A percentile compares a stretch with the other conserved stretches of the same genome.
phyloP scores from a whole-genome alignment of 1,140 invertebrate species.

The Heliconius himera region DNA sequence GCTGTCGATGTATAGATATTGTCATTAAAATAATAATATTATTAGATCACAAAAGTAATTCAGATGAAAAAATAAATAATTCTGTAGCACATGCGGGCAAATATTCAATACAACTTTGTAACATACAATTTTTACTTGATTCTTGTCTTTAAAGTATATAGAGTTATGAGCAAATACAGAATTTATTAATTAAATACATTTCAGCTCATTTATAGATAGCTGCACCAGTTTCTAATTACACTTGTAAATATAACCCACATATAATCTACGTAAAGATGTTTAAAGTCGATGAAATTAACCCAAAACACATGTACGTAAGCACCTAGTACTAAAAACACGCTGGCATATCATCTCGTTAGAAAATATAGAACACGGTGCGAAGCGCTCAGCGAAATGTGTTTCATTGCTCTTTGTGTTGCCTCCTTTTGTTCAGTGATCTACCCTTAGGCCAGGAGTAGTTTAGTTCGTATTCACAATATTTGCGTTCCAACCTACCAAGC shows the following conservation, averaged over 20 bases:
- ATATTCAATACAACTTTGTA: too few species aligned
- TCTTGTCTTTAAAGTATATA: neutral
- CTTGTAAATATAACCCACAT: neutral
- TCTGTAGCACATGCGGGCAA: too few species aligned
- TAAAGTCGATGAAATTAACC: slow-evolving; percentile 20
- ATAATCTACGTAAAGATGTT: neutral
- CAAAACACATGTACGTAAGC: slow-evolving; percentile 34
- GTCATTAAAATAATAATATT: too few species aligned
- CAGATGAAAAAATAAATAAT: too few species aligned
- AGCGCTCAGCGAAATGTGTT: slow-evolving; percentile 71
- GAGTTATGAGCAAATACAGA: too few species aligned
- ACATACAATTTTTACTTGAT: too few species aligned
- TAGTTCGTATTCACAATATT: slow-evolving; percentile 50
- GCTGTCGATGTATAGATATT: too few species aligned
- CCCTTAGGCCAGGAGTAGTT: slow-evolving; percentile 53
- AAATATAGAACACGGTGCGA: slow-evolving; percentile 72
- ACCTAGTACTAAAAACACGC: slow-evolving; percentile 51
- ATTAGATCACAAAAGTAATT: too few species aligned
- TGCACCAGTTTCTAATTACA: neutral
- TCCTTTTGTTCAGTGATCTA: slow-evolving; percentile 72
- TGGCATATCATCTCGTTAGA: slow-evolving; percentile 72
- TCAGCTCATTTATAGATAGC: neutral
- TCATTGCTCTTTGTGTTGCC: slow-evolving; percentile 73
- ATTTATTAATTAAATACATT: neutral
- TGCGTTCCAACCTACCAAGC: slow-evolving; percentile 34